A percentile compares a stretch with the other conserved stretches of the same genome.
phyloP scores from a whole-genome alignment of 2,797 vertebrate genomes.

The Melanotaenia pygmaea region DNA sequence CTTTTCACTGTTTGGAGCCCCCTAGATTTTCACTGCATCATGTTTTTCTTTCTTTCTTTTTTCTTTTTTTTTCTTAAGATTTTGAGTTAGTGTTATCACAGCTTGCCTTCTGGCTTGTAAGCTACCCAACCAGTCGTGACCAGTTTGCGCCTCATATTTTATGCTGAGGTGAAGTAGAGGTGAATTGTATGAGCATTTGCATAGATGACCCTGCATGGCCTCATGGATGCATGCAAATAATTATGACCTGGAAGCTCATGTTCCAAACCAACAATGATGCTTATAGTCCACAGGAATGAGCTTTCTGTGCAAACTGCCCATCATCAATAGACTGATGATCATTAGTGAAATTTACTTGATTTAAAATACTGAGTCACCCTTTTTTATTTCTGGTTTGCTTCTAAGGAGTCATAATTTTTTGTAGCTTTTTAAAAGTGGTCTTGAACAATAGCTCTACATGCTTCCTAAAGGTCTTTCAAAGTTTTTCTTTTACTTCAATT shows the following conservation, averaged over 20 bases:
- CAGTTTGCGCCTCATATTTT: slow-evolving; percentile 53
- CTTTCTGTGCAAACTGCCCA: not conserved
- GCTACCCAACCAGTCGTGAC: slow-evolving; percentile 54
- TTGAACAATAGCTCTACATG: too few relatives aligned
- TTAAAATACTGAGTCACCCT: not conserved
- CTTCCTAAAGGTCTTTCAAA: not conserved
- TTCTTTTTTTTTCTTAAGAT: slow-evolving; percentile 32
- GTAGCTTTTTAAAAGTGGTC: not conserved
- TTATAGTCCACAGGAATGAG: slow-evolving; percentile 11
- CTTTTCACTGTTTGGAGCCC: slow-evolving; percentile 13
- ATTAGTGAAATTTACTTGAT: not conserved
- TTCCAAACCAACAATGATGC: slow-evolving; percentile 39
- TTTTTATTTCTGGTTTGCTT: not conserved
- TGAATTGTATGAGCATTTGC: slow-evolving; percentile 22
- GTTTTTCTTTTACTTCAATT: not conserved
- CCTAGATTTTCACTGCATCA: slow-evolving; percentile 46
- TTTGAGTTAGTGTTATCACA: slow-evolving; percentile 62
- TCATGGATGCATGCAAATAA: slow-evolving; percentile 41
- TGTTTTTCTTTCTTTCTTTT: slow-evolving; percentile 45
- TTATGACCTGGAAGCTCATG: slow-evolving; percentile 42
- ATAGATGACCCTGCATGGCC: slow-evolving; percentile 9
- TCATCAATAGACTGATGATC: not conserved
- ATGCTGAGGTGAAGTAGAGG: slow-evolving; percentile 35
- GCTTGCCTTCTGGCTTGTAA: slow-evolving; percentile 47
- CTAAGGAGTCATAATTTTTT: not conserved